phyloP scores from a whole-genome alignment of 2,113 vertebrate genomes.

The Bos javanicus region DNA sequence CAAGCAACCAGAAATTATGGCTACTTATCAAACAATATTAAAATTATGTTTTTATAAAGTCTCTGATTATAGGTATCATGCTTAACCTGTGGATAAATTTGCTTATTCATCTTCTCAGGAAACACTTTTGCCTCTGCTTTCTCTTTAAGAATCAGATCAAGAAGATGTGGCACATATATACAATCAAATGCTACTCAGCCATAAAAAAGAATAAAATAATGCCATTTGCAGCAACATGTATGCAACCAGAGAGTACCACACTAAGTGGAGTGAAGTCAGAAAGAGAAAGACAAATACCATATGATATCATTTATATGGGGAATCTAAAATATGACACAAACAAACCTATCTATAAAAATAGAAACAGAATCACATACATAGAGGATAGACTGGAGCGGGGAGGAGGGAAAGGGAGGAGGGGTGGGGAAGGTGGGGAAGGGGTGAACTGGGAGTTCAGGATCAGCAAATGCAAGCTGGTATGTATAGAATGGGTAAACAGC shows the following conservation, averaged over 20 bases:
- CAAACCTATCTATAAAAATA: not conserved
- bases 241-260: not conserved
- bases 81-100: not conserved
- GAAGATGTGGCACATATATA: not conserved
- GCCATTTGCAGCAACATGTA: not conserved
- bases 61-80: not conserved
- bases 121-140: not conserved
- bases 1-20: not conserved
- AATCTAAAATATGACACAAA: not conserved
- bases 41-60: conserved; percentile 22
- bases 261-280: not conserved
- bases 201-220: not conserved
- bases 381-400: not conserved
- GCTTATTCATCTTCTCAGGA: not conserved
- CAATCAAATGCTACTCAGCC: not conserved
- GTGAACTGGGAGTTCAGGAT: not conserved
- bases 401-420: not conserved
- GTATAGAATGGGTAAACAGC: not conserved
- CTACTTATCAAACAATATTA: conserved; percentile 21
- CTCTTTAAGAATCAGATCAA: not conserved
- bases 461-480: not conserved
- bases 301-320: not conserved
- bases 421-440: not conserved
- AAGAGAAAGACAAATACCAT: not conserved
- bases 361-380: not conserved